Conservation (phyloP, 2,797 vertebrate genomes). For the Sebastes nivosus region DNA sequence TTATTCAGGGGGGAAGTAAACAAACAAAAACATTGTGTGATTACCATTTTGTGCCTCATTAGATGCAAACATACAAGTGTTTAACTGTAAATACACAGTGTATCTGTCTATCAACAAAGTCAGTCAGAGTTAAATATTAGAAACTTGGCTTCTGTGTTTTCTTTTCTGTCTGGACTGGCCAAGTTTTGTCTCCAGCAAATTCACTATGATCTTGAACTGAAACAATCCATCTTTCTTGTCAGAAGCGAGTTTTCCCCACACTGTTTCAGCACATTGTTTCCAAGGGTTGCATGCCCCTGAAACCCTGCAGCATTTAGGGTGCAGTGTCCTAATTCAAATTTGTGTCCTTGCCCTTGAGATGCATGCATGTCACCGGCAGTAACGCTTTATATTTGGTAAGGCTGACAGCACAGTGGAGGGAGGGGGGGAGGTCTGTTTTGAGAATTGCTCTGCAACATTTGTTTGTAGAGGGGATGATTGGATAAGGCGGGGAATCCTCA, state of each 20-base stretch:
- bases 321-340: conserved; percentile 58
- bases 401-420: conserved; percentile 43
- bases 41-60: neutral
- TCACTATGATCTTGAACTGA: neutral
- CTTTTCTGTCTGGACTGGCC: neutral
- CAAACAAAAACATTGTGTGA: neutral
- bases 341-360: conserved; percentile 55
- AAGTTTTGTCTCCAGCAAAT: neutral
- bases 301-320: conserved; percentile 42
- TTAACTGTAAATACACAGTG: neutral
- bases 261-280: neutral
- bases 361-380: conserved; percentile 37
- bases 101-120: neutral
- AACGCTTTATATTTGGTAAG: conserved; percentile 49
- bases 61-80: neutral
- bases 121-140: neutral
- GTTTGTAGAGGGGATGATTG: conserved; percentile 68
- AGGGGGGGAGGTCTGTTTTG: conserved; percentile 21
- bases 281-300: conserved; percentile 15
- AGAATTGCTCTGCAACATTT: conserved; percentile 57
- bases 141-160: conserved; percentile 1
- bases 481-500: conserved; percentile 65
- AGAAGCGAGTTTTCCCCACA: neutral
- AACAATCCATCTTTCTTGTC: conserved; percentile 19
- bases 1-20: conserved; percentile 11